phyloP scores from a whole-genome alignment of 2,888 invertebrate genomes.

The Argyresthia goedartella region DNA sequence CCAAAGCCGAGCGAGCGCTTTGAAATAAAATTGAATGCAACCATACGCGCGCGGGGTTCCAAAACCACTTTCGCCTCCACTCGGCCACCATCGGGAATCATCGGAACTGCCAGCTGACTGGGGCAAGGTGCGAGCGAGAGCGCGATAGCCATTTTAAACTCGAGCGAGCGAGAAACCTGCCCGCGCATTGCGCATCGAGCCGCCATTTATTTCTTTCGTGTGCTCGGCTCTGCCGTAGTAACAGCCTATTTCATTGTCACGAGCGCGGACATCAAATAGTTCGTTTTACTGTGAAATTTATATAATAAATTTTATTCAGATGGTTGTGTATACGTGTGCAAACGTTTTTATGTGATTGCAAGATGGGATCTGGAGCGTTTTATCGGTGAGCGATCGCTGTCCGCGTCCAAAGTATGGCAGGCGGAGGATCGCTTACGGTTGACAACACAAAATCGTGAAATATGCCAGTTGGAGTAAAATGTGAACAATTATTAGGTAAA shows the following conservation, averaged over 20 bases:
- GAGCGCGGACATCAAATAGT: conserved; percentile 29
- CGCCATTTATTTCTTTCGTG: conserved; percentile 65
- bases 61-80: conserved; percentile 58
- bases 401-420: conserved; percentile 44
- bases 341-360: conserved; percentile 22
- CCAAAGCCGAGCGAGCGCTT: background rate
- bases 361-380: conserved; percentile 4
- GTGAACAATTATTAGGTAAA: conserved; percentile 63
- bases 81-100: conserved; percentile 46
- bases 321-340: conserved; percentile 28
- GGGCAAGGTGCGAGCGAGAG: conserved; percentile 38
- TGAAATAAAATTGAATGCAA: background rate
- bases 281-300: conserved; percentile 57
- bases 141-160: conserved; percentile 14
- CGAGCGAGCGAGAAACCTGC: conserved; percentile 25
- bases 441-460: conserved; percentile 64
- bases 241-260: conserved; percentile 49
- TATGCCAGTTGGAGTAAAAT: conserved; percentile 65
- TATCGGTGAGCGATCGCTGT: conserved; percentile 16
- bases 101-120: conserved; percentile 67
- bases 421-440: conserved; percentile 46
- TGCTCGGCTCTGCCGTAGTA: conserved; percentile 55
- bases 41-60: conserved; percentile 15
- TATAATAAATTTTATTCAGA: conserved; percentile 45
- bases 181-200: conserved; percentile 44